These are phyloP conservation scores for Solea solea DNA, from an alignment of 2,113 vertebrate genomes.

Conservation along the genomic window DNA sequence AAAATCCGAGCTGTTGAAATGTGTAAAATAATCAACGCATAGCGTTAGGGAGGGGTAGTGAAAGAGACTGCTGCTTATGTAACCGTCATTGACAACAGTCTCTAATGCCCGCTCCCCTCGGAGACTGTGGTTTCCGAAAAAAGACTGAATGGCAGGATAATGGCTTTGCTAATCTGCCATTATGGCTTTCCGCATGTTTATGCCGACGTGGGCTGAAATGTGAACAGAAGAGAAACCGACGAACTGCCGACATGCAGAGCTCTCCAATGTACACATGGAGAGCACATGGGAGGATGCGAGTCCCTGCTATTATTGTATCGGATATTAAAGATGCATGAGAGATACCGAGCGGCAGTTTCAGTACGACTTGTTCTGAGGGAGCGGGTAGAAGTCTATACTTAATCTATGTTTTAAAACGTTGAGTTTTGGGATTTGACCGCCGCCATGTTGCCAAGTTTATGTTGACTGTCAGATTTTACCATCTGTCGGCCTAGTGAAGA, in stretches of 20 bases:
- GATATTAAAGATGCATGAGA: too few species aligned
- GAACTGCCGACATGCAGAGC: too few species aligned
- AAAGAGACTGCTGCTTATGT: constrained; percentile 23
- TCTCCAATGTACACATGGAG: neutral
- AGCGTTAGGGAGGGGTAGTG: neutral
- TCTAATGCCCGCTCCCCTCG: constrained; percentile 2
- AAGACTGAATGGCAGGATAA: constrained; percentile 4
- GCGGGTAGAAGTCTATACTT: too few species aligned
- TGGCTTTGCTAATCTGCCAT: constrained; percentile 10
- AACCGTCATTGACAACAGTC: constrained; percentile 42
- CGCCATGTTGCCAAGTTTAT: too few species aligned
- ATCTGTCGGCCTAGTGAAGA: too few species aligned
- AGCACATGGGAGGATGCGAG: constrained; percentile 42
- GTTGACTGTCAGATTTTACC: too few species aligned
- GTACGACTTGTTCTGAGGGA: too few species aligned
- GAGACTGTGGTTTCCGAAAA: constrained; percentile 11
- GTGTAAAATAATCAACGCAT: neutral
- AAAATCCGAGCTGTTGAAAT: neutral
- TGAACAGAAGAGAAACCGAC: neutral
- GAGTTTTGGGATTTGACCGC: too few species aligned
- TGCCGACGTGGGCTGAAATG: constrained; percentile 8
- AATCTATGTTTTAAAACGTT: too few species aligned
- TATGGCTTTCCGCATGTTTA: constrained; percentile 5
- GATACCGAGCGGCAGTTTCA: too few species aligned
- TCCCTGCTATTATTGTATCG: constrained; percentile 42